Base-by-base conservation (phyloP, 2,113 vertebrate species). In the Phodopus roborovskii region DNA sequence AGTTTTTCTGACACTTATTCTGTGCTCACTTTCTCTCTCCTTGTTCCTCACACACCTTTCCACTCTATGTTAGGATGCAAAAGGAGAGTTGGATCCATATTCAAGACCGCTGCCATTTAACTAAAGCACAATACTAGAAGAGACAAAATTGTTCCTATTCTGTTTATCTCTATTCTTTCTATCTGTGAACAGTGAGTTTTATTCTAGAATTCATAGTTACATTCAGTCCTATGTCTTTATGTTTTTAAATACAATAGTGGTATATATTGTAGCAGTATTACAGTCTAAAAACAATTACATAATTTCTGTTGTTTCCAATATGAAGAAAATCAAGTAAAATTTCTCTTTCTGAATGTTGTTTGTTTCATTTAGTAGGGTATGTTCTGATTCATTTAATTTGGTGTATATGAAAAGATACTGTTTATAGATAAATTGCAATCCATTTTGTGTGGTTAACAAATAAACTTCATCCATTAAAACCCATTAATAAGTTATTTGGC, bases 11-110 rank as follows among this genome's bases (percentile, higher is more conserved):
- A 70, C 62, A 42, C 1, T 15, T 53, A 0, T 20, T 42, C 33
- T 64, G 39, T 45, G 7, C 26, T 33, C 50, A 30, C 45, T 64
- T 53, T 73, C 8, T 88, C 20, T 33, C 22, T 53, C 11, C 19
- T 13, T 62, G 10, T 6, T 5, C 12, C 7, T 42, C 0, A 2
- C 11, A 20, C 28, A 1, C 22, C 7, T 7, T 30, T 11, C 70
- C 20, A 42, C 1, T 13, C 1, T 22, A 28, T 39, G 7, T 62
- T 15, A 62, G 13, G 8, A n/a, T 84, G 12, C 30, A 70, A 60
- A 66, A 45, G 2, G 30, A 4, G 39, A 62, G 6, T 8, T 81
- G 1, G n/a, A 24, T 64, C 4, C 53, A 53, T 6, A 81, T 17
- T 12, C 2, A 87, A 2, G 8, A 17, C 60, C 8, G 10, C 20